Base-by-base conservation (phyloP, 2,113 vertebrate species). In the Cyanoramphus novaezelandiae region DNA sequence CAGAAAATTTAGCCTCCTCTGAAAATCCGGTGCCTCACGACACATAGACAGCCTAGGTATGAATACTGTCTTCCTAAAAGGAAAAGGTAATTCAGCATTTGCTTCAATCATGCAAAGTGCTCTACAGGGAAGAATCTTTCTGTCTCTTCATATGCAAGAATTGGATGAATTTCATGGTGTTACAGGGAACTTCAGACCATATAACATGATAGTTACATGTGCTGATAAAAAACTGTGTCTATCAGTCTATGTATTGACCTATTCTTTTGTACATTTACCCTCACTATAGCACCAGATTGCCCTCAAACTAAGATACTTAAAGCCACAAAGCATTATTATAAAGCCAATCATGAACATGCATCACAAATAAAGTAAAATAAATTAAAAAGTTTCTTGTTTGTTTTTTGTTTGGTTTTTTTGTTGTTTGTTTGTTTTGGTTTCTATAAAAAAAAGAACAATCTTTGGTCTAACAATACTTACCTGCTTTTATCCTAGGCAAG, bases 21-120 rank as follows among this genome's bases (percentile, higher is more conserved):
- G 19, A 77, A 87, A 87, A 60, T 2, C 33, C 55, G 69, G 33
- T n/a, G 27, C 28, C 44, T 76, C 37, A 17, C 33, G 69, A n/a
- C 74, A 67, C 46, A 37, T 20, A 74, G 33, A 47, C 24, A 76
- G 24, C 2, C 16, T 55, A 64, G 25, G 31, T 68, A 80, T 55
- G n/a, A 92, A 41, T 57, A 59, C 6, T 31, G 1, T 47, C 35
- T n/a, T 83, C 23, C 21, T 68, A 59, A 85, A 82, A n/a, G 35
- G 46, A 82, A 94, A 92, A 79, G 14, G 33, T 50, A 82, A 75
- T 80, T 90, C 50, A 95, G 3, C 35, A 35, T 35, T 96, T 50
- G 13, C 20, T 91, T 76, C 72, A 79, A 39, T 86, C 41, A 23
- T 47, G 37, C 5, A 79, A 79, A 89, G 21, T 39, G 15, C 13